Percentiles rank a stretch among this genome's conserved stretches.
phyloP scores from a whole-genome alignment of 2,797 vertebrate species.

The Sebastes itinus region DNA sequence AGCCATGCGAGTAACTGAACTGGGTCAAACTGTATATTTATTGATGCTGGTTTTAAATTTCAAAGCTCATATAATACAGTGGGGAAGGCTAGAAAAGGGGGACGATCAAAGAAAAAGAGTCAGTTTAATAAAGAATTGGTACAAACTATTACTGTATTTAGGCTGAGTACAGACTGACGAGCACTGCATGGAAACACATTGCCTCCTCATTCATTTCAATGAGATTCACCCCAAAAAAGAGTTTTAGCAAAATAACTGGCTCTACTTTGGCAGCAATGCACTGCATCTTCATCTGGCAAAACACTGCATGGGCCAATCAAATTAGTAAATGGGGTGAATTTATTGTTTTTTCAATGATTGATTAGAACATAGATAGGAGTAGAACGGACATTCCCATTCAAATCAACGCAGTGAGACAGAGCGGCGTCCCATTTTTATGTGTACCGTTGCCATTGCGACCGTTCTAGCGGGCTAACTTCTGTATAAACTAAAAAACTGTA shows the following conservation, averaged over 20 bases:
- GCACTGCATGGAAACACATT: neutral
- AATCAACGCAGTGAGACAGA: too few species aligned
- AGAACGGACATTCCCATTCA: too few species aligned
- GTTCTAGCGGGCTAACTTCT: too few species aligned
- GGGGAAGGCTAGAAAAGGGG: neutral
- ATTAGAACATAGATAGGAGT: neutral
- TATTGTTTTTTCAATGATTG: neutral
- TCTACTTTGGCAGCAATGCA: neutral
- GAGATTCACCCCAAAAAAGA: neutral
- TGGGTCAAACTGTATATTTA: conserved; percentile 2
- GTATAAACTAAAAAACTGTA: too few species aligned
- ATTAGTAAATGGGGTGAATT: neutral
- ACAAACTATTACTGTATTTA: neutral
- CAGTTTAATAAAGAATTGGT: neutral
- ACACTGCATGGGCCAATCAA: neutral
- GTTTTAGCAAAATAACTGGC: neutral
- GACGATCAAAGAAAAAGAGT: neutral
- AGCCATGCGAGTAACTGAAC: conserved; percentile 17
- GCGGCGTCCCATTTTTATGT: too few species aligned
- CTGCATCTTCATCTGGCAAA: neutral
- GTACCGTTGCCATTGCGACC: too few species aligned
- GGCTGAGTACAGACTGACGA: neutral
- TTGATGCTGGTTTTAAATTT: neutral
- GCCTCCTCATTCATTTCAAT: neutral
- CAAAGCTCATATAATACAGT: neutral